Evolutionary conservation across 2,797 vertebrate species (phyloP), one percentile per base, ranked within the genome.

Genomic region (Hoplostethus mediterraneus): DNA sequence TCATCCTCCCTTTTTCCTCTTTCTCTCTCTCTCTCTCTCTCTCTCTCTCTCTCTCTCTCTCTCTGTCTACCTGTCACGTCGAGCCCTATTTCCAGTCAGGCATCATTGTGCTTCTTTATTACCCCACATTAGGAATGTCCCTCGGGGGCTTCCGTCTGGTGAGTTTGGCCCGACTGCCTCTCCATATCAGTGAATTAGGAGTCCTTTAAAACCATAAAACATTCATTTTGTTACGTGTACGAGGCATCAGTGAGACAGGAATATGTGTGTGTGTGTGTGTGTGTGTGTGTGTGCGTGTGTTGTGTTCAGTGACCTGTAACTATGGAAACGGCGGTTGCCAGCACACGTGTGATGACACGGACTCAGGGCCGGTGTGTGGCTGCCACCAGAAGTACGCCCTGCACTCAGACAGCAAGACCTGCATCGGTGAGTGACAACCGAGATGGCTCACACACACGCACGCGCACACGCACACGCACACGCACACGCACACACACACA

Each of bases 301-400:
- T 84, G 59, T 86, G 79, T 57, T 82, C 94, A 99, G 98, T 99
- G 94, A 99, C 98, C 77, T 99, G 98, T 95, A 98, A 99, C 96
- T 98, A 99, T 91, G 98, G 98, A 87, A 99, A 99, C 53, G 97
- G 98, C 77, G 98, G 98, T 77, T 99, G 98, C 92, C 98, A 99
- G 53, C 98, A 99, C 94, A 97, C 95, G 59, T 99, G 98, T 48
- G 97, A 99, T 42, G 98, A 99, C 93, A 98, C 97, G 0, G 98
- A 99, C 61, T 93, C 94, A 0, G 97, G 97, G 63, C 97, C 97
- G 0, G 95, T 95, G 76, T 99, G 97, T 17, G 96, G 96, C 75
- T 99, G 98, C 90, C 98, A 99, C 84, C 98, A 97, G 95, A 99
- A 99, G 91, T 99, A 99, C 2, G 97, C 97, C 53, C 93, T 99